Base-by-base conservation (phyloP, 1,140 invertebrate species). In the Drosophila auraria region DNA sequence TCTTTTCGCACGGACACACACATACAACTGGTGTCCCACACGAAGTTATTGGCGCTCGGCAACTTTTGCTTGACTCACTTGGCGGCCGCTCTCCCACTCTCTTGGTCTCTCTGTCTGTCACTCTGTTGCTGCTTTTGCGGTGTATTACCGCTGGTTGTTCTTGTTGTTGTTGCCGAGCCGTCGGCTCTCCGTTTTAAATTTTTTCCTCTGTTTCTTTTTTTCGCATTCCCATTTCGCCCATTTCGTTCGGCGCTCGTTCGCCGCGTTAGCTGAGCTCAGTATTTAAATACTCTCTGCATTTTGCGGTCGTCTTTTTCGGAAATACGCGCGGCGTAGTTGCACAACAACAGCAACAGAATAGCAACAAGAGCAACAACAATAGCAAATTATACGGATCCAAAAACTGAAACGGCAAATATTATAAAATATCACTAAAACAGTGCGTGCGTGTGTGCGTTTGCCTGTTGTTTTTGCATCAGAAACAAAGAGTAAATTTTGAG, bases 241-340 rank as follows among this genome's bases (percentile, higher is more conserved):
- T 66, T 65, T 56, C 57, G 45, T 60, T 70, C 45, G 71, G 27
- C 56, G 49, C 30, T 57, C 66, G 53, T 51, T 78, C 53, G 50
- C 51, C 51, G 69, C 72, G 73, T 71, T 82, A 59, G 80, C 61
- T 65, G 78, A 50, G 74, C 68, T 87, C 71, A 87, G 76, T 87
- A 78, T 81, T 83, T 80, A 80, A 82, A 87, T 86, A 84, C 83
- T 87, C 83, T 87, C 81, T 79, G 83, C 83, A 87, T 83, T 87
- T 83, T 80, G 79, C 83, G 83, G 83, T 87, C 80, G 83, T 87
- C 76, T 87, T 83, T 82, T 82, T 80, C 83, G 61, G 84, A 83
- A 83, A 84, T 87, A 83, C 84, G 78, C 83, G 80, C 77, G 83
- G 51, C 80, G 81, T 83, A 80, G 80, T 87, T 74, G 69, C 54